These are phyloP conservation scores for Torymus auratus DNA, from an alignment of 2,888 invertebrate species.

Conservation along the genomic window DNA sequence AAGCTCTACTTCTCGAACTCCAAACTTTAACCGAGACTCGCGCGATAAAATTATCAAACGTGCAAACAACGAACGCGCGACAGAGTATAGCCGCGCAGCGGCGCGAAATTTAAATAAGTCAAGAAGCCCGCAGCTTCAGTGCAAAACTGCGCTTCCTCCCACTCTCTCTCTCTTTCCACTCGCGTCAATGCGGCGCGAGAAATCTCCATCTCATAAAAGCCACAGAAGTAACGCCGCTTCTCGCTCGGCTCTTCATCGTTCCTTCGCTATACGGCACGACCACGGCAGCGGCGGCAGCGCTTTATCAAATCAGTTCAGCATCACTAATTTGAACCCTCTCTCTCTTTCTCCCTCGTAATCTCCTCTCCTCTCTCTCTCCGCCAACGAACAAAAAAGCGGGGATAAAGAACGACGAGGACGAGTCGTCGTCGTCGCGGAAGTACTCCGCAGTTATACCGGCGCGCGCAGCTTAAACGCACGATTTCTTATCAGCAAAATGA, in stretches of 20 bases:
- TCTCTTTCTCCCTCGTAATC: not conserved
- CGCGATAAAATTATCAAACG: too few relatives aligned
- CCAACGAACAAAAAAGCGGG: constrained; percentile 7
- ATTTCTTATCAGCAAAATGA: constrained; percentile 57
- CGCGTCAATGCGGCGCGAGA: not conserved
- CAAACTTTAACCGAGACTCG: too few relatives aligned
- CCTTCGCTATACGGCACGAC: too few relatives aligned
- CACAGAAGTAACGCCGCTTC: not conserved
- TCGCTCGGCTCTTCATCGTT: constrained; percentile 9
- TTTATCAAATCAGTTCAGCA: constrained; percentile 47
- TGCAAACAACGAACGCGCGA: too few relatives aligned
- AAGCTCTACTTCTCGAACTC: too few relatives aligned
- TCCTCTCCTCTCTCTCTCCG: not conserved
- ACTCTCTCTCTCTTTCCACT: not conserved
- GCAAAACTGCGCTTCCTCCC: too few relatives aligned
- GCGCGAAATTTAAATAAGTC: constrained; percentile 10
- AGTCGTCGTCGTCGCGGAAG: not conserved
- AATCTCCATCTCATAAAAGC: constrained; percentile 9
- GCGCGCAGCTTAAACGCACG: constrained; percentile 34
- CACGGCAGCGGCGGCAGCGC: not conserved
- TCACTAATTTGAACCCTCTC: constrained; percentile 38
- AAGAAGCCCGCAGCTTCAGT: not conserved
- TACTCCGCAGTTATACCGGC: constrained; percentile 24
- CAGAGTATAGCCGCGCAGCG: not conserved
- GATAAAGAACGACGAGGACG: constrained; percentile 19